Evolutionary conservation across 2,888 invertebrate species (phyloP).

Genomic region (Eutolmus rufibarbis): DNA sequence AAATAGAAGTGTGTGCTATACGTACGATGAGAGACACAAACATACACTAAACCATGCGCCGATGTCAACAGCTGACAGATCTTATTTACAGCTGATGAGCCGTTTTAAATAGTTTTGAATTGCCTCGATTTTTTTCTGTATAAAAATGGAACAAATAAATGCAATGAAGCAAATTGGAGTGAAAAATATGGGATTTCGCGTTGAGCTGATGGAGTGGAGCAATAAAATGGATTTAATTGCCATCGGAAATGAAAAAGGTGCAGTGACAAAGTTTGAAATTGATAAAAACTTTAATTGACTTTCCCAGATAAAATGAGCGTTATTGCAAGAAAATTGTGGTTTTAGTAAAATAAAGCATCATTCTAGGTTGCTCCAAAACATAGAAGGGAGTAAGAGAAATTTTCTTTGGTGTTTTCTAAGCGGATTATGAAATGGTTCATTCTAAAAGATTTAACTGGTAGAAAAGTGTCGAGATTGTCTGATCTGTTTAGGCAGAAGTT

Average conservation of each 20-base stretch:
- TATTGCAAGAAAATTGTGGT: background rate
- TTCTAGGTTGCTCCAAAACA: too few relatives aligned
- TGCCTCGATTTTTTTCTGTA: background rate
- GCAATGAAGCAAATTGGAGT: slow-evolving; percentile 61
- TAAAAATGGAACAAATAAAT: slow-evolving; percentile 57
- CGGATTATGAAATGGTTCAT: too few relatives aligned
- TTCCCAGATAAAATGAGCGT: background rate
- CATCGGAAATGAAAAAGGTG: slow-evolving; percentile 84
- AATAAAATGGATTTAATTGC: slow-evolving; percentile 93
- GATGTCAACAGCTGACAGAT: background rate
- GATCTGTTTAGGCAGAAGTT: too few relatives aligned
- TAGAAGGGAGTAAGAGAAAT: too few relatives aligned
- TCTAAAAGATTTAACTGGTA: too few relatives aligned
- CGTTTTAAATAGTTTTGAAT: background rate
- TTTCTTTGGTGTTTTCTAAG: too few relatives aligned
- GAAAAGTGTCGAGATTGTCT: too few relatives aligned
- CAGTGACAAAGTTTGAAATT: background rate
- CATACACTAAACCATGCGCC: background rate
- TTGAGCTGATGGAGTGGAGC: slow-evolving; percentile 90
- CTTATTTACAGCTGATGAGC: background rate
- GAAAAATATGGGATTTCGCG: slow-evolving; percentile 62
- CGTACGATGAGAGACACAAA: background rate
- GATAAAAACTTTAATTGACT: background rate
- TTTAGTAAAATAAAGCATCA: background rate
- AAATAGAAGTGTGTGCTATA: background rate